Percentiles rank a stretch among this genome's conserved stretches.
Conservation (phyloP, 2,797 vertebrate genomes). For the Loris lydekkerianus region DNA sequence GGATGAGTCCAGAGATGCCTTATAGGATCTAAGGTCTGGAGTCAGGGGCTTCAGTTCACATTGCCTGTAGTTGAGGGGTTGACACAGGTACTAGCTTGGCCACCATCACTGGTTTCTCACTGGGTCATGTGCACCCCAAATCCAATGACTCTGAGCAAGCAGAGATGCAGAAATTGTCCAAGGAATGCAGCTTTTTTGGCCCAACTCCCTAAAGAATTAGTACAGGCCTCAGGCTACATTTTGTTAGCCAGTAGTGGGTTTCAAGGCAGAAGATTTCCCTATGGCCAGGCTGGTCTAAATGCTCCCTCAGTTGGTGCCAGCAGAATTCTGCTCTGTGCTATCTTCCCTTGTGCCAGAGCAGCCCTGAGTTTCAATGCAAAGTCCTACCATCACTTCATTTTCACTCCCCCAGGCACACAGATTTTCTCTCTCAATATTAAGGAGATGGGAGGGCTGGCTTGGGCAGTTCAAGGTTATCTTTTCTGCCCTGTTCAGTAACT, state of each 20-base stretch:
- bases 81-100: not conserved
- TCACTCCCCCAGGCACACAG: not conserved
- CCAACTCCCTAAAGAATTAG: not conserved
- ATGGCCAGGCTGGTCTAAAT: not conserved
- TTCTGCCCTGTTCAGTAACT: not conserved
- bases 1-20: not conserved
- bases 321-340: not conserved
- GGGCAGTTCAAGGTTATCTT: not conserved
- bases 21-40: not conserved
- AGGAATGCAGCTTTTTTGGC: not conserved
- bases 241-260: not conserved
- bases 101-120: not conserved
- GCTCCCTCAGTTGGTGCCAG: not conserved
- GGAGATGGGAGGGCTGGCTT: not conserved
- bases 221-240: not conserved
- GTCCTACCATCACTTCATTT: not conserved
- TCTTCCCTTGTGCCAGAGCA: not conserved
- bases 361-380: not conserved
- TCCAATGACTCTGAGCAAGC: not conserved
- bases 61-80: not conserved
- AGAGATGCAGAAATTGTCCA: not conserved
- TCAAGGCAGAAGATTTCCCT: not conserved
- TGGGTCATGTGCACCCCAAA: not conserved
- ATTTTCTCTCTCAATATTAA: not conserved
- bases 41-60: not conserved